These are phyloP conservation scores for Dicerorhinus sumatrensis DNA, from an alignment of 2,113 vertebrate genomes.

Conservation along the genomic window DNA sequence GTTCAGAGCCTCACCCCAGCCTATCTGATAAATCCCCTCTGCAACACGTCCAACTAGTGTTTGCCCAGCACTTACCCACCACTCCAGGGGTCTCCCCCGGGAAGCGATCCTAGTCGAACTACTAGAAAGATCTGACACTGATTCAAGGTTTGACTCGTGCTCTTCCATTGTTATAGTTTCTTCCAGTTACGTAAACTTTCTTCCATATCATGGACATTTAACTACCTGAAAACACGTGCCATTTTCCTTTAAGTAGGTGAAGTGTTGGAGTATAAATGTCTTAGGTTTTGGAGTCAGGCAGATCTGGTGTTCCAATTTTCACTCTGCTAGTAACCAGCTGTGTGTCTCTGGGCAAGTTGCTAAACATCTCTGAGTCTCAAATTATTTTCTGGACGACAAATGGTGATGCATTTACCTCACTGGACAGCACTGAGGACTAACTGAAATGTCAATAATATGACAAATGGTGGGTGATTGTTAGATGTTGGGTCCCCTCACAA, in stretches of 20 bases:
- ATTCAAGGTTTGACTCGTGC: background rate
- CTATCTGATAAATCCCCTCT: background rate
- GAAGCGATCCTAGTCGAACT: background rate
- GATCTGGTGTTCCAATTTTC: background rate
- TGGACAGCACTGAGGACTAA: background rate
- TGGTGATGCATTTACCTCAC: background rate
- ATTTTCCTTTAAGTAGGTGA: background rate
- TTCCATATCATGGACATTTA: background rate
- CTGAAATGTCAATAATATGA: background rate
- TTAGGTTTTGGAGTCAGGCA: background rate
- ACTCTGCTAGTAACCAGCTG: background rate
- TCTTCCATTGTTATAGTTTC: background rate
- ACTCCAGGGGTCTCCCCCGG: background rate
- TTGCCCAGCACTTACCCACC: background rate
- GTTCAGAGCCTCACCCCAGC: background rate
- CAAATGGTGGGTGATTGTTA: background rate
- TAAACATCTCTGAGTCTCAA: background rate
- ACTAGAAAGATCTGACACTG: no score
- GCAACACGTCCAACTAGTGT: accelerated
- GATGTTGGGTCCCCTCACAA: background rate
- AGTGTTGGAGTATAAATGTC: background rate
- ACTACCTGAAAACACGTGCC: background rate
- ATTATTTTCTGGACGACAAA: background rate
- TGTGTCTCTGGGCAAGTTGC: background rate
- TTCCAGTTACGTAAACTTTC: background rate